Conservation (phyloP, 2,888 invertebrate species). For the Myopa testacea region DNA sequence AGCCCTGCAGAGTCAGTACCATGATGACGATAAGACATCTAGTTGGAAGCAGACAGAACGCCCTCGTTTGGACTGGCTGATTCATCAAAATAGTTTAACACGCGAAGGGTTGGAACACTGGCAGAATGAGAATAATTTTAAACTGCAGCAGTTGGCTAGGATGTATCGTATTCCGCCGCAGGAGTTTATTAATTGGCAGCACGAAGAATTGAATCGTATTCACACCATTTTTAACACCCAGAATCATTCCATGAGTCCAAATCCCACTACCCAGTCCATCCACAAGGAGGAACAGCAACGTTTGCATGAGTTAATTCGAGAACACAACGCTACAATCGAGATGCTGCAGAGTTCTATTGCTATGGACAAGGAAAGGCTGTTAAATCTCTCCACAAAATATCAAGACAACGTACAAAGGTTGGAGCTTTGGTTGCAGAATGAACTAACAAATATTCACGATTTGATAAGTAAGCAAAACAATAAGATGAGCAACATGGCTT, state of each 20-base stretch:
- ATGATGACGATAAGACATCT: constrained; percentile 53
- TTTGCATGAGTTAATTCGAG: constrained; percentile 58
- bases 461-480: constrained; percentile 61
- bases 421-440: constrained; percentile 62
- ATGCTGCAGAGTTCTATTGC: constrained; percentile 61
- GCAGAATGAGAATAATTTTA: constrained; percentile 60
- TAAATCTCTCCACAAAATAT: constrained; percentile 59
- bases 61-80: constrained; percentile 64
- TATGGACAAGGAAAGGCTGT: constrained; percentile 60
- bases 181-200: constrained; percentile 62
- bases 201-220: constrained; percentile 60
- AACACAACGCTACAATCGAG: constrained; percentile 63
- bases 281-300: constrained; percentile 55
- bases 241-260: constrained; percentile 58
- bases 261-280: constrained; percentile 50
- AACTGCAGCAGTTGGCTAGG: constrained; percentile 53
- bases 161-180: constrained; percentile 57
- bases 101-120: constrained; percentile 62
- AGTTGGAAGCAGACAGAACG: constrained; percentile 62
- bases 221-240: constrained; percentile 57
- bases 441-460: constrained; percentile 58
- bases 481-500: constrained; percentile 61
- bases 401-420: constrained; percentile 63
- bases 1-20: constrained; percentile 57
- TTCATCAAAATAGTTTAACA: constrained; percentile 63